Conservation (phyloP, 2,888 invertebrate species). For the Epinotia demarniana region DNA sequence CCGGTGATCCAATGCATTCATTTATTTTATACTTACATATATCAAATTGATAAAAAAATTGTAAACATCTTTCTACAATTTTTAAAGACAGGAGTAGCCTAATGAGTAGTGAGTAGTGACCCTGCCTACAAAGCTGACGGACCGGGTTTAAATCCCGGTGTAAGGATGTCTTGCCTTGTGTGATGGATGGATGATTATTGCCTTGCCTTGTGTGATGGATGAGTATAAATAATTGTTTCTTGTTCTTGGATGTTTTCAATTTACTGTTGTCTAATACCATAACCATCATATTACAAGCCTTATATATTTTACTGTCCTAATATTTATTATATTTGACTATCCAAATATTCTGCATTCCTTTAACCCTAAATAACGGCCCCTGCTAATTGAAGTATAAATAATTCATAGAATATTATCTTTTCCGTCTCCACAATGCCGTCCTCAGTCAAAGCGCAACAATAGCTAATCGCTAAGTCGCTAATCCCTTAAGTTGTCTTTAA, state of each 20-base stretch:
- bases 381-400: conserved; percentile 25
- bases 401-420: conserved; percentile 33
- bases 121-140: no score
- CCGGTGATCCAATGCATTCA: neutral
- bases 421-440: conserved; percentile 11
- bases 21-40: neutral
- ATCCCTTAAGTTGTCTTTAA: conserved; percentile 39
- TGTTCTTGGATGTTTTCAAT: no score
- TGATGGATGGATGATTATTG: no score
- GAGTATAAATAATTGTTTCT: no score
- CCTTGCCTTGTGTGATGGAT: no score
- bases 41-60: neutral
- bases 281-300: no score
- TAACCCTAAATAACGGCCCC: conserved; percentile 11
- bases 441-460: conserved; percentile 23
- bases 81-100: no score
- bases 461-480: conserved; percentile 39
- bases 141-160: no score
- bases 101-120: no score
- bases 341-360: neutral
- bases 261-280: no score
- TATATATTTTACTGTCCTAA: no score
- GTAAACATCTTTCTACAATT: neutral
- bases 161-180: no score
- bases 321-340: neutral